phyloP scores from a whole-genome alignment of 1,140 invertebrate genomes.

The Littorina saxatilis region DNA sequence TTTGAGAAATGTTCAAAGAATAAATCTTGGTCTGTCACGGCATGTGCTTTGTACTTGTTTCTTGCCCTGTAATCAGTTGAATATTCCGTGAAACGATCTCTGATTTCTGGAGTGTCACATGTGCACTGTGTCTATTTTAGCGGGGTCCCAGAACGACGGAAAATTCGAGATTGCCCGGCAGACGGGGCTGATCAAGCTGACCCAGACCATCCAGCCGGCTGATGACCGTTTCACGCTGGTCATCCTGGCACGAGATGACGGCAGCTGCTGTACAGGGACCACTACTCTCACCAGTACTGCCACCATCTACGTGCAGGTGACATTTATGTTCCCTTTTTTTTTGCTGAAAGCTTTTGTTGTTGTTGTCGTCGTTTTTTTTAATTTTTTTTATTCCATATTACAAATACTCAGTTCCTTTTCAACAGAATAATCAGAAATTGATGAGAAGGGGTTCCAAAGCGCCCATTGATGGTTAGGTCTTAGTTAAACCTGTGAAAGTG shows the following conservation, averaged over 20 bases:
- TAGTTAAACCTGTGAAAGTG: too few relatives aligned
- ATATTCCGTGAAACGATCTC: background rate
- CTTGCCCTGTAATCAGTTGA: background rate
- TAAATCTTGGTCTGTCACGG: too few relatives aligned
- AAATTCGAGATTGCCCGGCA: constrained; percentile 59
- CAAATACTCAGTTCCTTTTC: too few relatives aligned
- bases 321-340: background rate
- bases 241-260: constrained; percentile 67
- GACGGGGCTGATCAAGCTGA: constrained; percentile 60
- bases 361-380: background rate
- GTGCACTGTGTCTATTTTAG: background rate
- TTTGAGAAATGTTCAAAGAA: too few relatives aligned
- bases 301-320: constrained; percentile 13
- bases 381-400: too few relatives aligned
- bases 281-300: constrained; percentile 46
- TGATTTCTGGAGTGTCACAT: background rate
- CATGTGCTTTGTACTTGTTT: too few relatives aligned
- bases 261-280: constrained; percentile 60
- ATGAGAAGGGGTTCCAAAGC: background rate
- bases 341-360: background rate
- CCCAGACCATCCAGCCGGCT: constrained; percentile 45
- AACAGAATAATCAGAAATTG: too few relatives aligned
- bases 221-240: constrained; percentile 53
- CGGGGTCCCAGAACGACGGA: background rate
- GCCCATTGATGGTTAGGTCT: too few relatives aligned